These are phyloP conservation scores for Bucco capensis DNA, from an alignment of 2,113 vertebrate genomes.

Conservation along the genomic window DNA sequence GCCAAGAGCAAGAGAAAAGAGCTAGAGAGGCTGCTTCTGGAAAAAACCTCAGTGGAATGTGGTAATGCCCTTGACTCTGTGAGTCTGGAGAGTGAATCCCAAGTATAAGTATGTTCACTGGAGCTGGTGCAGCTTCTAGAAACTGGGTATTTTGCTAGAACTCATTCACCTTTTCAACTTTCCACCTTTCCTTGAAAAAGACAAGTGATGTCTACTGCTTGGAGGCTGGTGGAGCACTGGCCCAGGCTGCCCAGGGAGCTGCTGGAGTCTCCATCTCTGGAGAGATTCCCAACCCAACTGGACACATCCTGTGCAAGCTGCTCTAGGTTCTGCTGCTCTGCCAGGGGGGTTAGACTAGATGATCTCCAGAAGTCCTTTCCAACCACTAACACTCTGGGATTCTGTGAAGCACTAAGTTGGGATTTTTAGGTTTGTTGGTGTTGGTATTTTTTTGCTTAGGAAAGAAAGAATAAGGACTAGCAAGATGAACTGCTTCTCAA, in stretches of 20 bases:
- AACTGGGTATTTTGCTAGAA: neutral
- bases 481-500: neutral
- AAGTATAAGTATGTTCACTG: neutral
- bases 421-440: neutral
- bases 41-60: neutral
- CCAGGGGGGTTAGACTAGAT: neutral
- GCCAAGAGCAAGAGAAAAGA: neutral
- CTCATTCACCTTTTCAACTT: neutral
- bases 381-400: too few relatives aligned
- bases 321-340: too few relatives aligned
- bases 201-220: neutral
- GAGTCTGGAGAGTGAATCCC: neutral
- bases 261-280: too few relatives aligned
- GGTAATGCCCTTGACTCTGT: neutral
- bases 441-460: neutral
- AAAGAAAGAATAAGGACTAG: neutral
- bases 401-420: neutral
- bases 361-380: too few relatives aligned
- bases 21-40: neutral
- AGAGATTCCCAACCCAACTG: too few relatives aligned
- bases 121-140: neutral
- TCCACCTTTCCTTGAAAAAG: neutral
- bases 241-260: too few relatives aligned
- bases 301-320: too few relatives aligned
- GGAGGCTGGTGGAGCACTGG: too few relatives aligned